These are phyloP conservation scores for Coracopsis vasa DNA, from an alignment of 2,113 vertebrate species.

Conservation along the genomic window DNA sequence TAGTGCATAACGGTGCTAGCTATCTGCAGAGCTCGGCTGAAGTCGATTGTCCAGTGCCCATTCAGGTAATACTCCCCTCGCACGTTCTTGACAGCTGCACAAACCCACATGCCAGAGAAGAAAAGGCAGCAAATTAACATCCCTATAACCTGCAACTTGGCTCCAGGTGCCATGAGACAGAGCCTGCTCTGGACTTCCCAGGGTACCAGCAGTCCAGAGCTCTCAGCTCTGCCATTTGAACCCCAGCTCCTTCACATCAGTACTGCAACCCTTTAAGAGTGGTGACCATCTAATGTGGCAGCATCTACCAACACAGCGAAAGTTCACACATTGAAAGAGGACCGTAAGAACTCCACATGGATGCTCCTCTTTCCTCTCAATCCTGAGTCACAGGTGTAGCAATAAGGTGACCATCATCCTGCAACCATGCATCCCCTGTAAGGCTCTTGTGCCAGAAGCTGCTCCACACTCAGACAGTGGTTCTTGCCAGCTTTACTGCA, in stretches of 20 bases:
- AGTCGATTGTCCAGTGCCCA: constrained; percentile 90
- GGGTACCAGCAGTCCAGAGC: neutral
- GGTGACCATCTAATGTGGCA: neutral
- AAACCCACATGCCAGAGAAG: neutral
- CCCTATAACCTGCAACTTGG: neutral
- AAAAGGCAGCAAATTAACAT: neutral
- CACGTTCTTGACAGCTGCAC: constrained; percentile 88
- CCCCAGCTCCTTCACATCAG: neutral
- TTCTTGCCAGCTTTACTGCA: neutral
- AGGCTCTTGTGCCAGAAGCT: neutral
- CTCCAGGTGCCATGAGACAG: neutral
- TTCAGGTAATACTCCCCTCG: constrained; percentile 94
- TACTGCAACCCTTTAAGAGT: neutral
- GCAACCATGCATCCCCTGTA: neutral
- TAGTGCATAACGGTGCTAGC: constrained; percentile 89
- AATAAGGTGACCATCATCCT: neutral
- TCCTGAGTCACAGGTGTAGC: neutral
- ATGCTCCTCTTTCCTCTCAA: neutral
- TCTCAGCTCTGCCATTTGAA: neutral
- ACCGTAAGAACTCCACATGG: neutral
- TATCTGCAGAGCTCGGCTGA: constrained; percentile 76
- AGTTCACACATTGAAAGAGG: neutral
- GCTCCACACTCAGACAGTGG: neutral
- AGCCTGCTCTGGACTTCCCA: neutral
- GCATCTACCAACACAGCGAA: neutral